Evolutionary conservation across 2,113 vertebrate species (phyloP), one percentile per base, ranked within the genome.

Genomic region (Chaetodon auriga): DNA sequence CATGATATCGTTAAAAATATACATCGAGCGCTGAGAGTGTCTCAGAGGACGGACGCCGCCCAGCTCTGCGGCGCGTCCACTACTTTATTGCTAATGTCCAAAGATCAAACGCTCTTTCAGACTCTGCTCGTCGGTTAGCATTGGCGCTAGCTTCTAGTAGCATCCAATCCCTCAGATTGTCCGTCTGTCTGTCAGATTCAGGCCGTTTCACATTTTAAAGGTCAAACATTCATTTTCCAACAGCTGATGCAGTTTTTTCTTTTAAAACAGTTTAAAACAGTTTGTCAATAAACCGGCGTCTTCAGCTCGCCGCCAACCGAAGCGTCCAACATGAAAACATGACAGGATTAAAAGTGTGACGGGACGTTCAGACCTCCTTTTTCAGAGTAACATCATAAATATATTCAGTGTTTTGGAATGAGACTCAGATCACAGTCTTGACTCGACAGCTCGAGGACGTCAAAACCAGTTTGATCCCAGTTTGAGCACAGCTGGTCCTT

Each of bases 21-120:
- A 84, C 83, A 84, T 8, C 57, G 65, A 88, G 71, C 43, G 49
- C 70, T 36, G 38, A 64, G 68, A 73, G 76, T 46, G 66, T 69
- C 69, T 79, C 46, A 53, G 14, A 77, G 68, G 43, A 75, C 43
- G 58, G 64, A 78, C 58, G 57, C 36, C 21, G 55, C 48, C 75
- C 51, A 61, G 12, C 48, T 77, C 38, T 83, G 84, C 89, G 89
- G 90, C 84, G 90, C 86, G 62, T 84, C 25, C 60, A 84, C 76
- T 25, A 45, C 51, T 76, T 89, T 89, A 92, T 92, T 92, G 89
- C 88, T 90, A 64, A 81, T 25, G 68, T 85, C 80, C 66, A 41
- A 38, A 57, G 13, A 77, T 72, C 36, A 25, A 72, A 61, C 57
- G 1, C 35, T 65, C 48, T 13, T 21, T 30, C 30, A 30, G n/a